These are phyloP conservation scores for Drosophila busckii DNA, from an alignment of 1,140 invertebrate genomes.

Conservation along the genomic window DNA sequence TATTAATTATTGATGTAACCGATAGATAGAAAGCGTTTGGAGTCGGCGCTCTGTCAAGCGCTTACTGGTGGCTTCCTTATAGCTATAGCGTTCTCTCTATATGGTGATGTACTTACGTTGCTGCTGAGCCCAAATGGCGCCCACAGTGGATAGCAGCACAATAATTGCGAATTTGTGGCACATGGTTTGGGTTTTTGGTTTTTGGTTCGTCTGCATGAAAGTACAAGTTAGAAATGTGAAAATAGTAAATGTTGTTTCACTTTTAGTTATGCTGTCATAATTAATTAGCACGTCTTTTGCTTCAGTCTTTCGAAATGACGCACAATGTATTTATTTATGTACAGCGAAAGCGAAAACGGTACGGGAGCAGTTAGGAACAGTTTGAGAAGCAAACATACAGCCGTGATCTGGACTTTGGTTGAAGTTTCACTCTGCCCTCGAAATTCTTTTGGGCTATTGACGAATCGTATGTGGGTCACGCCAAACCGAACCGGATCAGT, in stretches of 20 bases:
- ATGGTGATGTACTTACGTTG: slow-evolving; percentile 56
- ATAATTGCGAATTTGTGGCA: slow-evolving; percentile 45
- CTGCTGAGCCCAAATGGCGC: slow-evolving; percentile 45
- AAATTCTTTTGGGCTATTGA: slow-evolving; percentile 49
- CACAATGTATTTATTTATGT: slow-evolving; percentile 10
- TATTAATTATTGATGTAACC: slow-evolving; percentile 24
- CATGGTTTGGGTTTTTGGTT: slow-evolving; percentile 33
- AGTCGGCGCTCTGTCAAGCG: not conserved
- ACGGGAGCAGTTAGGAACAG: slow-evolving; percentile 10
- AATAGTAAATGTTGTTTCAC: slow-evolving; percentile 52
- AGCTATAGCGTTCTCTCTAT: not conserved
- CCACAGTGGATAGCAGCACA: slow-evolving; percentile 41
- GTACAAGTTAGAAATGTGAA: slow-evolving; percentile 57
- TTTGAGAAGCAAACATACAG: slow-evolving; percentile 6
- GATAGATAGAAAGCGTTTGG: slow-evolving; percentile 31
- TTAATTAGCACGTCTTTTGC: slow-evolving; percentile 60
- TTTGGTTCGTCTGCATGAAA: slow-evolving; percentile 47
- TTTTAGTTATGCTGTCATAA: slow-evolving; percentile 64
- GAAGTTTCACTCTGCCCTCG: slow-evolving; percentile 35
- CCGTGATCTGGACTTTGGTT: not conserved
- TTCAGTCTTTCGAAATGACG: slow-evolving; percentile 47
- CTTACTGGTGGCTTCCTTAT: slow-evolving; percentile 4
- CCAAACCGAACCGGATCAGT: slow-evolving; percentile 42
- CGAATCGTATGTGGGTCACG: slow-evolving; percentile 56
- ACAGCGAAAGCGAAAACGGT: slow-evolving; percentile 55